phyloP scores from a whole-genome alignment of 2,113 vertebrate genomes.

The Takifugu flavidus region DNA sequence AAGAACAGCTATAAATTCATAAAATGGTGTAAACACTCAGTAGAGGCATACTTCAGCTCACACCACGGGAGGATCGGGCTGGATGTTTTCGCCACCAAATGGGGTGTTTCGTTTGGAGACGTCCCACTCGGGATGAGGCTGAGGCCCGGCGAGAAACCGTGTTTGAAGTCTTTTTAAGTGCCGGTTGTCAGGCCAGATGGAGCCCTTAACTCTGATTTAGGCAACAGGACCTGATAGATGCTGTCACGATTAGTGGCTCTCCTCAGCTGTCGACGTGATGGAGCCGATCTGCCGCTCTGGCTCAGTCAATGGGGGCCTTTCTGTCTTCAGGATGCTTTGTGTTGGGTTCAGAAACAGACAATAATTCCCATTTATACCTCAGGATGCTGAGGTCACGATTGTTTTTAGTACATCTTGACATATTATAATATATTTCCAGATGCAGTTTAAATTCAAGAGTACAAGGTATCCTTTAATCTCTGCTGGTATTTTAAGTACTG shows the following conservation, averaged over 20 bases:
- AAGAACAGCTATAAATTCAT: constrained; percentile 48
- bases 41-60: constrained; percentile 11
- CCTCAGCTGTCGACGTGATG: constrained; percentile 16
- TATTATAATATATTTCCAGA: too few relatives aligned
- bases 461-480: too few relatives aligned
- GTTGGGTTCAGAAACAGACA: constrained; percentile 2
- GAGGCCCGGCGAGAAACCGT: constrained; percentile 22
- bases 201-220: constrained; percentile 39
- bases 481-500: too few relatives aligned
- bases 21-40: constrained; percentile 26
- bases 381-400: not conserved
- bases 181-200: constrained; percentile 49
- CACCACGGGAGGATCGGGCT: constrained; percentile 22
- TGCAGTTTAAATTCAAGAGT: too few relatives aligned
- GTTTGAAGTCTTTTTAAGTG: constrained; percentile 58
- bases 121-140: constrained; percentile 22
- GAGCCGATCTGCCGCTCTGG: constrained; percentile 27
- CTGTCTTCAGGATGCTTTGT: constrained; percentile 10
- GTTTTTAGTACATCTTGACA: too few relatives aligned
- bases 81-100: constrained; percentile 16
- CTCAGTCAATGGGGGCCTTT: constrained; percentile 4
- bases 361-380: not conserved
- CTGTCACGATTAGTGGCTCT: constrained; percentile 49
- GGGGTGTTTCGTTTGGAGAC: constrained; percentile 25
- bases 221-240: constrained; percentile 43